Base-by-base conservation (phyloP, 1,140 invertebrate genomes). In the Eciton burchellii region DNA sequence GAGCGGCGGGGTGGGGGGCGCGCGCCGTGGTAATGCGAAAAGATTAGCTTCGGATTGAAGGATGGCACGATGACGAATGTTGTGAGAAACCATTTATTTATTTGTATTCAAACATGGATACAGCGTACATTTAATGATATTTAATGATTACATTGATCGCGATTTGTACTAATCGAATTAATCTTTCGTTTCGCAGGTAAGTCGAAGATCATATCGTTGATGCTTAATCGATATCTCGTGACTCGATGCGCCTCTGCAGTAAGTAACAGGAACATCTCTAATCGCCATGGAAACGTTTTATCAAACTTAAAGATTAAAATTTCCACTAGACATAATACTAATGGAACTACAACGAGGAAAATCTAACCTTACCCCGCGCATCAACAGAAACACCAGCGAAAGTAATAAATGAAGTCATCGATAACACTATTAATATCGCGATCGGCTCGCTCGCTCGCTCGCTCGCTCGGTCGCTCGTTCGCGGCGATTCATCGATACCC, bases 161-260 rank as follows among this genome's bases (percentile, higher is more conserved):
- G 29, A 21, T 35, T 47, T 62, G 24, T 59, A 9, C 26, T 76
- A 35, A 76, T 11, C 1, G 49, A 49, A 29, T 63, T 76, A 35
- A 14, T 74, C n/a, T n/a, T n/a, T 47, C 47, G 29, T 63, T 41
- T 76, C 63, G 1, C 43, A 76, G 59, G 72, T 76, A 63, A 76
- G 72, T 76, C 56, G 41, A 8, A 47, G 6, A 24, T 3, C 0
- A 5, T 19, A 4, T 43, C 9, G 11, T 47, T 47, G n/a, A n/a
- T n/a, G 60, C 8, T 1, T 35, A 21, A 49, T 59, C 24, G 16
- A 16, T 4, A 0, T 41, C n/a, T 35, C 6, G 8, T 14, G 3
- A 14, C 12, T 57, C 14, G 0, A 14, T 35, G 9, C 26, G 12
- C 29, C 29, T 2, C 29, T 49, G 0, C 19, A 12, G 72, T 62